A percentile compares a stretch with the other conserved stretches of the same genome.
Conservation (phyloP, 2,888 invertebrate genomes). For the Perithous albicinctus region DNA sequence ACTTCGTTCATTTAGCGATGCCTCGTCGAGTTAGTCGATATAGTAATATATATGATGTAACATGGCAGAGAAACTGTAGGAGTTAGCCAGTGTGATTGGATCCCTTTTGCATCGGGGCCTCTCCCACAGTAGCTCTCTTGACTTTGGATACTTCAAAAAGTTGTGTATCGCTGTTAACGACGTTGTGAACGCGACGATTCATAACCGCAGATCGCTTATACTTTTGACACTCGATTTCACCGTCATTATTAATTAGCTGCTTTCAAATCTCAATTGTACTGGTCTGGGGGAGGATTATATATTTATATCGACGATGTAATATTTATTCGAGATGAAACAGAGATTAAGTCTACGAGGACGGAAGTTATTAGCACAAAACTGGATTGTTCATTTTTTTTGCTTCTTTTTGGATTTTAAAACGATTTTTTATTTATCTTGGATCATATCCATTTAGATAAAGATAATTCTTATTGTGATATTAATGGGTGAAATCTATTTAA, state of each 20-base stretch:
- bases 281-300: not conserved
- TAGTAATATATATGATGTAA: slow-evolving; percentile 11
- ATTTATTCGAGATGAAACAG: no score
- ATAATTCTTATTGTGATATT: no score
- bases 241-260: slow-evolving; percentile 2
- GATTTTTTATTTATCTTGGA: no score
- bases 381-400: no score
- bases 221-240: not conserved
- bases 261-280: not conserved
- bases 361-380: no score
- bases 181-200: slow-evolving; percentile 8
- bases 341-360: no score
- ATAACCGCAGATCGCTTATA: not conserved
- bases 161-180: slow-evolving; percentile 22
- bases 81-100: slow-evolving; percentile 17
- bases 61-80: slow-evolving; percentile 16
- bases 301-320: not conserved
- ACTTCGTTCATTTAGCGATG: slow-evolving; percentile 56
- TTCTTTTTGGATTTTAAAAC: no score
- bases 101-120: not conserved
- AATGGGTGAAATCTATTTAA: no score
- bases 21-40: slow-evolving; percentile 42
- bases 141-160: slow-evolving; percentile 17
- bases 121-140: not conserved
- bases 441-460: no score